Evolutionary conservation across 2,797 vertebrate species (phyloP).

Genomic region (Graptemys geographica): DNA sequence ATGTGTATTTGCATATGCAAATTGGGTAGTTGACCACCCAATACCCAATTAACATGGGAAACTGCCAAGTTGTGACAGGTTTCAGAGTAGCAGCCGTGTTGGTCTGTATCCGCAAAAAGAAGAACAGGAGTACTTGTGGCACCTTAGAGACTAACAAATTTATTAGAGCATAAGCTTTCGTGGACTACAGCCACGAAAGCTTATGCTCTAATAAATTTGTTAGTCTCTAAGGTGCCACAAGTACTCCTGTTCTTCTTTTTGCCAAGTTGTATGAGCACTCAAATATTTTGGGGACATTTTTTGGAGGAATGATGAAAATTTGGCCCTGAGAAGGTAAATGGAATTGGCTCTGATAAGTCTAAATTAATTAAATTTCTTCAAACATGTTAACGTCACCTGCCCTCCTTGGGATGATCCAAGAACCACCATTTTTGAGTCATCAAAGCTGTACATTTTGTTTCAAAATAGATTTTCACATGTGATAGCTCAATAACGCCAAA

Average conservation of each 20-base stretch:
- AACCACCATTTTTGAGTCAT: background rate
- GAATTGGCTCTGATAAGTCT: background rate
- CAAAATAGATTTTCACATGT: background rate
- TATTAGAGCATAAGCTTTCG: no score
- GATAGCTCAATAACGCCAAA: background rate
- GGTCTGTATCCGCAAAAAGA: no score
- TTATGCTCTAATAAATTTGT: no score
- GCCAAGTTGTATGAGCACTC: background rate
- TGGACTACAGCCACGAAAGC: no score
- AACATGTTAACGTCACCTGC: background rate
- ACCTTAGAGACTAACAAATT: no score
- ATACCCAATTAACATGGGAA: background rate
- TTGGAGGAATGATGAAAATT: background rate
- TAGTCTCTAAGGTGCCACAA: no score
- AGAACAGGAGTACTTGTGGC: no score
- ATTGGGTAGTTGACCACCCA: background rate
- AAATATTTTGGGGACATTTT: background rate
- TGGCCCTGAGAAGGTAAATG: background rate
- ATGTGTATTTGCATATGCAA: background rate
- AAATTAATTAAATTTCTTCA: background rate
- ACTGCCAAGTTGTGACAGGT: background rate
- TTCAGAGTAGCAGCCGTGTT: no score
- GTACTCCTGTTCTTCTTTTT: no score
- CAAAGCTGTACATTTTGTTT: conserved; percentile 5
- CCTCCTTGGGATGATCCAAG: background rate